Percentiles rank a stretch among this genome's conserved stretches.
phyloP scores from a whole-genome alignment of 2,888 invertebrate species.

The Argyra leucocephala region DNA sequence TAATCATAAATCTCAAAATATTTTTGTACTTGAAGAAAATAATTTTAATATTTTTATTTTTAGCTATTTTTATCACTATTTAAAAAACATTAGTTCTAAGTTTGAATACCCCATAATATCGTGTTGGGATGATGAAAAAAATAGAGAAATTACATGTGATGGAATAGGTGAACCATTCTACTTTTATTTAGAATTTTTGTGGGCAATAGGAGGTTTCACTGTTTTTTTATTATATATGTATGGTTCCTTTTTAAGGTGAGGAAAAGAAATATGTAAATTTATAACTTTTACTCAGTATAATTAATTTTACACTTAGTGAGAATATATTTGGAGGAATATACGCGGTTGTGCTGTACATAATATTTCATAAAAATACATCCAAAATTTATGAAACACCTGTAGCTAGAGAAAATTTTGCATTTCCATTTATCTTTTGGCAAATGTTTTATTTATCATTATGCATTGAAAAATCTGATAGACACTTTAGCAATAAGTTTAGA shows the following conservation, averaged over 20 bases:
- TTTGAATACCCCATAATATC: conserved; percentile 27
- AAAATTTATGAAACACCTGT: conserved; percentile 81
- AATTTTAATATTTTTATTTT: conserved; percentile 14
- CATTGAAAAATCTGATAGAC: conserved; percentile 38
- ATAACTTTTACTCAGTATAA: neutral
- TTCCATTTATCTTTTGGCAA: conserved; percentile 67
- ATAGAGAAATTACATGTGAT: conserved; percentile 59
- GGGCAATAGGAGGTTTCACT: conserved; percentile 64
- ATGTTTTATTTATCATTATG: conserved; percentile 56
- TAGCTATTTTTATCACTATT: conserved; percentile 22
- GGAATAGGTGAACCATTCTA: conserved; percentile 71
- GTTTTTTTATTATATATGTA: conserved; percentile 58
- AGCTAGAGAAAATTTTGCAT: conserved; percentile 75
- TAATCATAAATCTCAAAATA: neutral
- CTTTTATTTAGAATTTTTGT: conserved; percentile 72
- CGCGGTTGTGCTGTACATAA: conserved; percentile 62
- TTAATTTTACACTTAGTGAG: conserved; percentile 44
- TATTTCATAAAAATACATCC: conserved; percentile 74
- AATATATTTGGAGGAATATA: conserved; percentile 65
- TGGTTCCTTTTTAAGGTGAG: conserved; percentile 56
- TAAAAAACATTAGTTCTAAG: conserved; percentile 22
- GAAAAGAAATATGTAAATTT: neutral
- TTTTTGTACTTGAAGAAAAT: no score
- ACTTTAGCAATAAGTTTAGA: conserved; percentile 11
- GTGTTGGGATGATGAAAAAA: conserved; percentile 51